These are phyloP conservation scores for Acrocyrtus sp. DNA, from an alignment of 2,888 invertebrate species.

Conservation along the genomic window DNA sequence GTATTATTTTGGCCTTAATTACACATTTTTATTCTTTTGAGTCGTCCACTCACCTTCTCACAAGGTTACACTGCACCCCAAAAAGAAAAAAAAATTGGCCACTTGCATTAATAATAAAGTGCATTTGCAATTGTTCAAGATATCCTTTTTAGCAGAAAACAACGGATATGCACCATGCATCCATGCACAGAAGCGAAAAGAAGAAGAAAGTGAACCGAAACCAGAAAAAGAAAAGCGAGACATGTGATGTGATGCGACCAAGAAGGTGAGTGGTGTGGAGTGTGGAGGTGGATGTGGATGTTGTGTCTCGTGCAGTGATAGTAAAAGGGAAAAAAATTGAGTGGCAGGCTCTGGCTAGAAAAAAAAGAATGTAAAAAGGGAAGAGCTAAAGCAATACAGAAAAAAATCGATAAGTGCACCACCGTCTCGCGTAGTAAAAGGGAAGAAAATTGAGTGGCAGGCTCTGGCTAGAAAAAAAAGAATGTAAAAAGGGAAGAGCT, in stretches of 20 bases:
- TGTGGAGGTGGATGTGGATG: conserved; percentile 5
- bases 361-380: conserved; percentile 38
- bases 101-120: conserved; percentile 13
- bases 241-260: not conserved
- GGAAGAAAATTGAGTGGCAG: conserved; percentile 6
- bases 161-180: no score
- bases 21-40: not conserved
- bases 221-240: not conserved
- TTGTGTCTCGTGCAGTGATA: not conserved
- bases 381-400: conserved; percentile 52
- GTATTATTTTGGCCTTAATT: no score
- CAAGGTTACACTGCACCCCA: not conserved
- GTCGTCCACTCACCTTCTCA: not conserved
- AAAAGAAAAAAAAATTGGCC: no score
- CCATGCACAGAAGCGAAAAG: no score
- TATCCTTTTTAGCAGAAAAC: not conserved
- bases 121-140: not conserved
- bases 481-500: conserved; percentile 5
- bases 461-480: conserved; percentile 1
- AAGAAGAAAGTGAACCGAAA: not conserved
- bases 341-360: no score
- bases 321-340: conserved; percentile 4
- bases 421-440: conserved; percentile 63
- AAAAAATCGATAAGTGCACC: conserved; percentile 63
- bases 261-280: conserved; percentile 10